Evolutionary conservation across 2,113 vertebrate genomes (phyloP).

Genomic region (Caracal caracal): DNA sequence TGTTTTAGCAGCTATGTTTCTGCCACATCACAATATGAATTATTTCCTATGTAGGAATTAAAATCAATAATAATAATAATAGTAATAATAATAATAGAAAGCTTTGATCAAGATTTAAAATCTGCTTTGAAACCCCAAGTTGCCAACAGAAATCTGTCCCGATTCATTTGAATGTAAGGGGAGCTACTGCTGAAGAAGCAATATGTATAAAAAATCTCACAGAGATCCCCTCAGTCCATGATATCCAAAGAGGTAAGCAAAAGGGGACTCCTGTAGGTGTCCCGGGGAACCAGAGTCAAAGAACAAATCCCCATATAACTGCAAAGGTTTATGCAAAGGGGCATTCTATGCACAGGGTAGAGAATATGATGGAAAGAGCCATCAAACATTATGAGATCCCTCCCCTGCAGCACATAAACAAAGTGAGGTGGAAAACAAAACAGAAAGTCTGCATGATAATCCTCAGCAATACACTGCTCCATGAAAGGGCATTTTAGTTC

Average conservation of each 20-base stretch:
- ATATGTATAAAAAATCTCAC: rapidly evolving
- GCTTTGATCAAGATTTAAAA: neutral
- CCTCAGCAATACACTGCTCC: constrained; percentile 42
- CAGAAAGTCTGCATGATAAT: constrained; percentile 66
- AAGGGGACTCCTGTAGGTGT: neutral
- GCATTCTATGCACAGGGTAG: neutral
- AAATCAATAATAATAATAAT: neutral
- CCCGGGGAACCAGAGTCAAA: neutral
- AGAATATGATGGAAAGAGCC: constrained; percentile 49
- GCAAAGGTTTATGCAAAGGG: neutral
- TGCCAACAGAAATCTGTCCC: neutral
- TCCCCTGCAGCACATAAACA: constrained; percentile 73
- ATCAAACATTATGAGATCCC: constrained; percentile 50
- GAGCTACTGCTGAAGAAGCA: neutral
- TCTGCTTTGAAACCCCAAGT: neutral
- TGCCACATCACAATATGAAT: neutral
- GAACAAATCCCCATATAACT: neutral
- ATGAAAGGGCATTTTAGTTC: constrained; percentile 62
- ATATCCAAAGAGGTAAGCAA: neutral
- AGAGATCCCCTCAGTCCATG: neutral
- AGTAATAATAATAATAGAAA: neutral
- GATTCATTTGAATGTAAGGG: neutral
- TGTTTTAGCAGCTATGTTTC: neutral
- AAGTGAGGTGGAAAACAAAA: constrained; percentile 80
- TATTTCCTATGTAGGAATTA: neutral